These are phyloP conservation scores for Zaprionus bogoriensis DNA, from an alignment of 2,888 invertebrate genomes.

Conservation along the genomic window DNA sequence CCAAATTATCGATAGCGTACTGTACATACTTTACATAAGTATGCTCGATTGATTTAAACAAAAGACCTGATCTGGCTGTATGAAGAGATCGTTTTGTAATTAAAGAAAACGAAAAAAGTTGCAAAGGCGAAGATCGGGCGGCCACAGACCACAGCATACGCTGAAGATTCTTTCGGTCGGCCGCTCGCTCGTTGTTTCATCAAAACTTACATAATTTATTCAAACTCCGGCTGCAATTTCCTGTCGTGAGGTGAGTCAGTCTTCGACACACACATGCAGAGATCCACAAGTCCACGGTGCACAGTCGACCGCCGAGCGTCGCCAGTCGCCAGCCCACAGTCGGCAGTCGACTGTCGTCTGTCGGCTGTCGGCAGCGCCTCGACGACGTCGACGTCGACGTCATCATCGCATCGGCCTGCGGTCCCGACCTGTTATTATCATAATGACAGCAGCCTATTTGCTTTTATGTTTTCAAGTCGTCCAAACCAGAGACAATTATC, in stretches of 20 bases:
- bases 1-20: too few species aligned
- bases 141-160: conserved; percentile 17
- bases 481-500: conserved; percentile 68
- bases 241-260: conserved; percentile 52
- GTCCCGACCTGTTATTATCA: conserved; percentile 79
- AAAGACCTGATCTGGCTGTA: not conserved
- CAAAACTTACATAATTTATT: conserved; percentile 42
- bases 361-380: too few species aligned
- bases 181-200: not conserved
- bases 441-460: conserved; percentile 80
- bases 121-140: not conserved
- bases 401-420: conserved; percentile 52
- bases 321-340: not conserved
- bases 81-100: not conserved
- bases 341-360: conserved; percentile 11
- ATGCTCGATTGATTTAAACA: not conserved
- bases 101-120: not conserved
- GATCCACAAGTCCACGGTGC: too few species aligned
- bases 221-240: conserved; percentile 45
- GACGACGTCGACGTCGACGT: too few species aligned
- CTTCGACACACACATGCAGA: too few species aligned
- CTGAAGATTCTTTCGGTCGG: conserved; percentile 18
- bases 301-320: conserved; percentile 10
- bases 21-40: too few species aligned
- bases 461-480: conserved; percentile 72